phyloP scores from a whole-genome alignment of 2,888 invertebrate genomes.

The Erebia ligea region DNA sequence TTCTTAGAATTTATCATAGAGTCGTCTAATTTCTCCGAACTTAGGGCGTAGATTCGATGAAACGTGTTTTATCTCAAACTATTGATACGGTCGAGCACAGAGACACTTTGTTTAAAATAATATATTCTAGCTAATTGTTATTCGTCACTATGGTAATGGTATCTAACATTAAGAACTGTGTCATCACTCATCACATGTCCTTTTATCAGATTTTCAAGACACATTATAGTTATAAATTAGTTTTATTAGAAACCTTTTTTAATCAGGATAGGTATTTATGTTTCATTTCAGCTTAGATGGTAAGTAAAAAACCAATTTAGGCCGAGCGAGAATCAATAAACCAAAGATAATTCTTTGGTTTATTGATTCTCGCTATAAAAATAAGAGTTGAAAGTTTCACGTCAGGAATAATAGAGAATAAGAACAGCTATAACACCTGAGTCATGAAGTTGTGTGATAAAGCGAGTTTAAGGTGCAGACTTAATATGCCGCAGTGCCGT shows the following conservation, averaged over 20 bases:
- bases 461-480: slow-evolving; percentile 37
- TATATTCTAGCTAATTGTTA: not conserved
- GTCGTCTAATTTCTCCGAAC: slow-evolving; percentile 31
- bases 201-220: no score
- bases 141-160: no score
- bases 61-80: slow-evolving; percentile 45
- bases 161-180: no score
- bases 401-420: no score
- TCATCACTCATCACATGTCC: not conserved
- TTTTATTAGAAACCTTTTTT: no score
- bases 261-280: no score
- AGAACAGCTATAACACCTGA: no score
- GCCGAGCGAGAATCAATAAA: not conserved
- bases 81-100: not conserved
- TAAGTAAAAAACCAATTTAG: not conserved
- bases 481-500: slow-evolving; percentile 63
- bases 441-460: no score
- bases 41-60: slow-evolving; percentile 40
- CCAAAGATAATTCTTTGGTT: not conserved
- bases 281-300: no score
- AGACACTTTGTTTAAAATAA: not conserved
- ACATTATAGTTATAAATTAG: no score
- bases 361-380: no score
- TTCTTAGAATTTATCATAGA: slow-evolving; percentile 21
- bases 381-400: no score